Evolutionary conservation across 2,113 vertebrate genomes (phyloP).

Genomic region (Dasyprocta punctata): DNA sequence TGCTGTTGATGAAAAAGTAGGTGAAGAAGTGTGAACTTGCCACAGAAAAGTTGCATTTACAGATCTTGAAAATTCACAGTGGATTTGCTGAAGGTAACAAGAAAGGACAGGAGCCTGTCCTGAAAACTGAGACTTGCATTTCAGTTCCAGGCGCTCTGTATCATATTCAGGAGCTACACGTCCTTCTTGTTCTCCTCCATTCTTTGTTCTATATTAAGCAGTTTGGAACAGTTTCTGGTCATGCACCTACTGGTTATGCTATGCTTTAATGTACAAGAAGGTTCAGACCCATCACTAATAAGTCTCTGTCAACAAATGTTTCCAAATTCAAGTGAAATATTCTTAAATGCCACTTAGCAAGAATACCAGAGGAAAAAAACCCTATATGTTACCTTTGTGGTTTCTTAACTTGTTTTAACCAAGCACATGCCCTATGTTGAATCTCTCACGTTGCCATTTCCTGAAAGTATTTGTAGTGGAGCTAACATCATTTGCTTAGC

Average conservation of each 20-base stretch:
- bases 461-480: conserved; percentile 37
- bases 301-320: neutral
- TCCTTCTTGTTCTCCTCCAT: too few species aligned
- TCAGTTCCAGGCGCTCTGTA: neutral
- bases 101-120: neutral
- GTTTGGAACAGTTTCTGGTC: neutral
- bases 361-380: neutral
- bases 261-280: neutral
- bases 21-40: neutral
- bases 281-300: neutral
- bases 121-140: neutral
- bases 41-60: neutral
- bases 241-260: neutral
- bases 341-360: neutral
- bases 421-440: neutral
- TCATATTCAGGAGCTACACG: fast-evolving
- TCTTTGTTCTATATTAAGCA: neutral
- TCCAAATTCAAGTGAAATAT: conserved; percentile 33
- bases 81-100: neutral
- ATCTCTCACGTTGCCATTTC: neutral
- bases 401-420: conserved; percentile 36
- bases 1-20: neutral
- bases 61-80: neutral
- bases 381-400: neutral
- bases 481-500: conserved; percentile 53